Evolutionary conservation across 1,140 invertebrate genomes (phyloP).

Genomic region (Leguminivora glycinivorella): DNA sequence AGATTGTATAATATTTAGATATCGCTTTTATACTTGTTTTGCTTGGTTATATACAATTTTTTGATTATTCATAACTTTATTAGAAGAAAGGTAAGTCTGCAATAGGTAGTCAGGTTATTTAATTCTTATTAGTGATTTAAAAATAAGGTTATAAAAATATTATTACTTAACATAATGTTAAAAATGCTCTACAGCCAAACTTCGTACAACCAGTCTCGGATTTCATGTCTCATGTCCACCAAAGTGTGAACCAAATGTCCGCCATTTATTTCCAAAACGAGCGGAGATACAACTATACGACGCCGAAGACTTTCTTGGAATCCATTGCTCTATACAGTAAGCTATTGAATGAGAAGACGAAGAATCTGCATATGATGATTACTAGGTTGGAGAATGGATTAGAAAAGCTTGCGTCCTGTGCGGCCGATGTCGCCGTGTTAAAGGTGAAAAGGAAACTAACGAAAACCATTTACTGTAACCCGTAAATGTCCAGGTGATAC

Average conservation of each 20-base stretch:
- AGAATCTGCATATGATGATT: slow-evolving; percentile 89
- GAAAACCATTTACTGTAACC: too few species aligned
- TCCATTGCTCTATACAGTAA: slow-evolving; percentile 94
- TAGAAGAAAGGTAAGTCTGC: too few species aligned
- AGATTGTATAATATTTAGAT: too few species aligned
- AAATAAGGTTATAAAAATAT: too few species aligned
- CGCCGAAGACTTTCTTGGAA: slow-evolving; percentile 97
- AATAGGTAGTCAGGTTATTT: too few species aligned
- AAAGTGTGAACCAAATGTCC: slow-evolving; percentile 92
- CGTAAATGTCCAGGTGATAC: too few species aligned
- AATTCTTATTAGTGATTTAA: too few species aligned
- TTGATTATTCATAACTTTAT: too few species aligned
- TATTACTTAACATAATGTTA: too few species aligned
- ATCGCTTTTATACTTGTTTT: too few species aligned
- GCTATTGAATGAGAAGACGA: slow-evolving; percentile 87
- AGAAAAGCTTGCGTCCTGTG: slow-evolving; percentile 90
- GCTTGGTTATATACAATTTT: too few species aligned
- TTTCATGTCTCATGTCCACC: slow-evolving; percentile 96
- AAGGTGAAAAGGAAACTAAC: slow-evolving; percentile 84
- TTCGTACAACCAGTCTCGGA: slow-evolving; percentile 85
- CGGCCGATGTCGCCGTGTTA: slow-evolving; percentile 85
- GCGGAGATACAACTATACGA: slow-evolving; percentile 96
- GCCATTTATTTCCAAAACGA: slow-evolving; percentile 91
- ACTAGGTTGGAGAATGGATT: slow-evolving; percentile 91
- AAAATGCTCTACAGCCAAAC: slow-evolving; percentile 64